phyloP scores from a whole-genome alignment of 1,140 invertebrate genomes.

The Hycleus phaleratus region DNA sequence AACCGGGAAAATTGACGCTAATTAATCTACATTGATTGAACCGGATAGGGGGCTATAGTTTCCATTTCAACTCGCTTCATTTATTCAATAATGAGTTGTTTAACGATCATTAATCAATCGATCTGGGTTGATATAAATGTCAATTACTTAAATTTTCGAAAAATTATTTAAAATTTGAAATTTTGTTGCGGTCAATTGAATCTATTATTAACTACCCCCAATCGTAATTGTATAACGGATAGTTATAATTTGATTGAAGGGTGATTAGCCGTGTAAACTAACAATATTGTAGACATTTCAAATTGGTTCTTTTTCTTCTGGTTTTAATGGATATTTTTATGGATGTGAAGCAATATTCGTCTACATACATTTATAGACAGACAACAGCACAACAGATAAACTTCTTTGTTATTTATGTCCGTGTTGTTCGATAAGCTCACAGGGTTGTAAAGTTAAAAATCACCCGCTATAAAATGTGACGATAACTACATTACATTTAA shows the following conservation, averaged over 20 bases:
- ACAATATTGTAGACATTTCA: too few species aligned
- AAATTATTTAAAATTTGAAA: too few species aligned
- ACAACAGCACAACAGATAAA: not conserved
- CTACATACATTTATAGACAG: too few species aligned
- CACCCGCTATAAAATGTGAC: conserved; percentile 10
- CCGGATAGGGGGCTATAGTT: not conserved
- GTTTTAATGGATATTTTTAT: too few species aligned
- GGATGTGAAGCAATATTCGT: too few species aligned
- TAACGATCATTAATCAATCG: conserved; percentile 14
- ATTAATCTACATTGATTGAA: conserved; percentile 12
- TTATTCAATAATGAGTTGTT: conserved; percentile 20
- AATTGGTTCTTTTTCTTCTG: too few species aligned
- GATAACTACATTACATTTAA: conserved; percentile 16
- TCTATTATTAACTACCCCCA: not conserved
- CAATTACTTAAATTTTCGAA: too few species aligned
- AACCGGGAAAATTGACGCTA: conserved; percentile 1
- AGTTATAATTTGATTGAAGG: too few species aligned
- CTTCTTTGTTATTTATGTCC: conserved; percentile 1
- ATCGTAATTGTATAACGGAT: not conserved
- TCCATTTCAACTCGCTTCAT: conserved; percentile 11
- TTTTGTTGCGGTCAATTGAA: too few species aligned
- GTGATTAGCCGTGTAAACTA: too few species aligned
- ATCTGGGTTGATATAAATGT: not conserved
- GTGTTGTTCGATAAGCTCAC: conserved; percentile 8
- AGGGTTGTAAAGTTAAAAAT: conserved; percentile 6